phyloP scores from a whole-genome alignment of 2,113 vertebrate species.

The Cynopterus brachyotis region DNA sequence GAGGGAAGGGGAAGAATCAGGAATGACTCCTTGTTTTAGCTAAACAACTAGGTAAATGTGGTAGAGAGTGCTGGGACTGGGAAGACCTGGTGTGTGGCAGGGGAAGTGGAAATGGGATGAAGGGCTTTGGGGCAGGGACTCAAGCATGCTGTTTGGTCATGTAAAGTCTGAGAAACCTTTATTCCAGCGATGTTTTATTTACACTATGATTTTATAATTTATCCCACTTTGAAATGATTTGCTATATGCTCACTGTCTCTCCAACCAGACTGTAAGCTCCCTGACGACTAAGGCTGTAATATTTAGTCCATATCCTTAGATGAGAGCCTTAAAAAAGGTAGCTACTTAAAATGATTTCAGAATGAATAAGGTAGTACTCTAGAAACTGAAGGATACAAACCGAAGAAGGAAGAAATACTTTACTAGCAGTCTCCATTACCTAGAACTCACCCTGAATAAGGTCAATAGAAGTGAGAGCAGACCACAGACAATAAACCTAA shows the following conservation, averaged over 20 bases:
- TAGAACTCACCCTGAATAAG: not conserved
- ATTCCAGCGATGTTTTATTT: not conserved
- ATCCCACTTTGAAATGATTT: not conserved
- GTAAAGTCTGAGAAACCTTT: not conserved
- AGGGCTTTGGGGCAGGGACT: not conserved
- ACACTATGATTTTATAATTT: not conserved
- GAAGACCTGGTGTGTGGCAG: not conserved
- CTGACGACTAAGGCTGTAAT: not conserved
- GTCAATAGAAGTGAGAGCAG: not conserved
- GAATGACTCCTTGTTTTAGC: not conserved
- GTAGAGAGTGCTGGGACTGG: not conserved
- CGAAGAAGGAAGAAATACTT: slow-evolving; percentile 20
- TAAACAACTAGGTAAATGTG: not conserved
- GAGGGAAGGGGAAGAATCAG: not conserved
- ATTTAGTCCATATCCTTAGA: not conserved
- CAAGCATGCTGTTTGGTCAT: not conserved
- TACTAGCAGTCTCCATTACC: not conserved
- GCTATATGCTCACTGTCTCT: not conserved
- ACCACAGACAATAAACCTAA: not conserved
- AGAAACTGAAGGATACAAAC: not conserved
- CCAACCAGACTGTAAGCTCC: not conserved
- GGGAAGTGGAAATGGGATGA: not conserved
- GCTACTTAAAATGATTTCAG: not conserved
- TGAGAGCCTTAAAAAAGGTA: not conserved
- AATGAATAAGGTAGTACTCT: not conserved